Evolutionary conservation across 2,888 invertebrate genomes (phyloP).

Genomic region (Torymus texanus): DNA sequence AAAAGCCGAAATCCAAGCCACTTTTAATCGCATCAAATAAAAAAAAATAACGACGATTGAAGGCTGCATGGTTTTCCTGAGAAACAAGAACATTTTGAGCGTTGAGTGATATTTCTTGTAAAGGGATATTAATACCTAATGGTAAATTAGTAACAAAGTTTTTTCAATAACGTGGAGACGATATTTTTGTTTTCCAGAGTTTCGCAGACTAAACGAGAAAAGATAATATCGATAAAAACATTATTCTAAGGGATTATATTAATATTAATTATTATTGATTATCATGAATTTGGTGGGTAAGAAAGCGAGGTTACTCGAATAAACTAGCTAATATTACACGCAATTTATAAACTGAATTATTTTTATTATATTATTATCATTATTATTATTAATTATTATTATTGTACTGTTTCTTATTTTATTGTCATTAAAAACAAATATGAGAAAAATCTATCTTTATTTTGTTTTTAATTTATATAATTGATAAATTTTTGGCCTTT

Average conservation of each 20-base stretch:
- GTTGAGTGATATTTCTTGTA: slow-evolving; percentile 65
- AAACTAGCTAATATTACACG: slow-evolving; percentile 70
- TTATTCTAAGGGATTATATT: slow-evolving; percentile 66
- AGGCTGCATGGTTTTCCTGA: slow-evolving; percentile 66
- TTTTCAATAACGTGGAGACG: slow-evolving; percentile 70
- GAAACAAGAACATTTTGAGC: slow-evolving; percentile 63
- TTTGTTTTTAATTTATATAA: slow-evolving; percentile 55
- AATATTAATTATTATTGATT: slow-evolving; percentile 69
- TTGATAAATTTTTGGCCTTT: slow-evolving; percentile 47
- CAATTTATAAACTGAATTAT: slow-evolving; percentile 67
- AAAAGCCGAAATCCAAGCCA: slow-evolving; percentile 65
- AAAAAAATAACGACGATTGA: slow-evolving; percentile 60
- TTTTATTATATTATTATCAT: slow-evolving; percentile 58
- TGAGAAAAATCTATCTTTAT: slow-evolving; percentile 56
- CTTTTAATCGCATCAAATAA: slow-evolving; percentile 66
- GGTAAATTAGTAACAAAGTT: slow-evolving; percentile 66
- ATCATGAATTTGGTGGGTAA: slow-evolving; percentile 70
- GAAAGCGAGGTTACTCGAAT: slow-evolving; percentile 60
- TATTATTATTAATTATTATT: slow-evolving; percentile 66
- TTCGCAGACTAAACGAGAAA: slow-evolving; percentile 67
- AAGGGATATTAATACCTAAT: slow-evolving; percentile 64
- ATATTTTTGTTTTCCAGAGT: slow-evolving; percentile 72
- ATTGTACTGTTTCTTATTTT: slow-evolving; percentile 74
- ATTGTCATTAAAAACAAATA: slow-evolving; percentile 74
- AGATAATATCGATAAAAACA: slow-evolving; percentile 66